Percentiles rank a stretch among this genome's conserved stretches.
phyloP scores from a whole-genome alignment of 2,797 vertebrate genomes.

The Amblyraja radiata region DNA sequence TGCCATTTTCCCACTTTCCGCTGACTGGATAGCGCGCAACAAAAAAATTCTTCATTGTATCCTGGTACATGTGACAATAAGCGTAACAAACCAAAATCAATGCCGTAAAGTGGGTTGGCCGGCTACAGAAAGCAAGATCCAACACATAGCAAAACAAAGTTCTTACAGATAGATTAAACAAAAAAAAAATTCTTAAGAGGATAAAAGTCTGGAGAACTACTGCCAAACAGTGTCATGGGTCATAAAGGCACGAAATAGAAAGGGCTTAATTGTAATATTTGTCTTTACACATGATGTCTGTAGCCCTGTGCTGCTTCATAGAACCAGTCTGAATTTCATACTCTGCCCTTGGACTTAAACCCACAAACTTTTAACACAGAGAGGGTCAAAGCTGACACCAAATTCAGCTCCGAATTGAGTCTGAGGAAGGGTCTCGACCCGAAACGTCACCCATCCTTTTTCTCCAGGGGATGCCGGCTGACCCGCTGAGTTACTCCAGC shows the following conservation, averaged over 20 bases:
- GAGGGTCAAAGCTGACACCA: background rate
- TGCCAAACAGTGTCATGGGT: background rate
- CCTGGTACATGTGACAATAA: too few species aligned
- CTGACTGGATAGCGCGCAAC: too few species aligned
- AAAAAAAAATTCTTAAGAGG: background rate
- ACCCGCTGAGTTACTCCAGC: too few species aligned
- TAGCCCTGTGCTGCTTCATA: too few species aligned
- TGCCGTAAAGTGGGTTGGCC: too few species aligned
- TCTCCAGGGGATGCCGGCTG: too few species aligned
- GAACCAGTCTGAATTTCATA: background rate
- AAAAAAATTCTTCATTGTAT: too few species aligned
- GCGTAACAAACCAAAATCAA: too few species aligned
- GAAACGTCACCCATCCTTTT: too few species aligned
- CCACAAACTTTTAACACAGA: background rate
- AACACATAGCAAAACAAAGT: background rate
- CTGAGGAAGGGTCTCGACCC: too few species aligned
- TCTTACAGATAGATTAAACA: too few species aligned
- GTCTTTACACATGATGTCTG: background rate
- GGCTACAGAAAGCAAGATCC: background rate
- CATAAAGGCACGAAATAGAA: background rate
- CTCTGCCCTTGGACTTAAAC: background rate
- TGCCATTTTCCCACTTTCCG: too few species aligned
- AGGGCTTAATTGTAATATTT: background rate
- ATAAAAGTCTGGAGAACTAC: background rate
- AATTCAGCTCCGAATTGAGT: background rate